Conservation (phyloP, 1,140 invertebrate species). For the Caenorhabditis inopinata region DNA sequence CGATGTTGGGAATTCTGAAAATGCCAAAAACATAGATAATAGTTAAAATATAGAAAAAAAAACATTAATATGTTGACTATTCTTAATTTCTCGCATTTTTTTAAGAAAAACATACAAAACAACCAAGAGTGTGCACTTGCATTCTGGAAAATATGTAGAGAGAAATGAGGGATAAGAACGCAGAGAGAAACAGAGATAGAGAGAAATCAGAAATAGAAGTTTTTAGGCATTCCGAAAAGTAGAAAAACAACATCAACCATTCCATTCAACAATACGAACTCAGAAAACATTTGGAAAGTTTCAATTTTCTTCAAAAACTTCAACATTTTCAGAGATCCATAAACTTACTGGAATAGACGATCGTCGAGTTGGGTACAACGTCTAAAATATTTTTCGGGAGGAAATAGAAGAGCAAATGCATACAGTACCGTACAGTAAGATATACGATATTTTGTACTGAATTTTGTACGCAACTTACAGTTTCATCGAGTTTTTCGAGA, state of each 20-base stretch:
- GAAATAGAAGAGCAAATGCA: too few species aligned
- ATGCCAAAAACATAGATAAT: too few species aligned
- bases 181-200: neutral
- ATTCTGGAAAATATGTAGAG: neutral
- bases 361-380: neutral
- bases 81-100: too few species aligned
- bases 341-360: constrained; percentile 23
- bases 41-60: neutral
- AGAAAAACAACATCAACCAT: neutral
- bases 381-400: neutral
- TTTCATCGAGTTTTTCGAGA: too few species aligned
- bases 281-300: too few species aligned
- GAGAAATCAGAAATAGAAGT: neutral
- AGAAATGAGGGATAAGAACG: neutral
- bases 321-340: too few species aligned
- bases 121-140: neutral
- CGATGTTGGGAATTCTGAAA: constrained; percentile 91
- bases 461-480: too few species aligned
- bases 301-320: too few species aligned
- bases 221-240: neutral
- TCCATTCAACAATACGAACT: too few species aligned
- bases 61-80: too few species aligned
- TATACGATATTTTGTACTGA: too few species aligned
- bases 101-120: neutral
- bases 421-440: too few species aligned